Evolutionary conservation across 2,888 invertebrate genomes (phyloP).

Genomic region (Amphimallon solstitiale): DNA sequence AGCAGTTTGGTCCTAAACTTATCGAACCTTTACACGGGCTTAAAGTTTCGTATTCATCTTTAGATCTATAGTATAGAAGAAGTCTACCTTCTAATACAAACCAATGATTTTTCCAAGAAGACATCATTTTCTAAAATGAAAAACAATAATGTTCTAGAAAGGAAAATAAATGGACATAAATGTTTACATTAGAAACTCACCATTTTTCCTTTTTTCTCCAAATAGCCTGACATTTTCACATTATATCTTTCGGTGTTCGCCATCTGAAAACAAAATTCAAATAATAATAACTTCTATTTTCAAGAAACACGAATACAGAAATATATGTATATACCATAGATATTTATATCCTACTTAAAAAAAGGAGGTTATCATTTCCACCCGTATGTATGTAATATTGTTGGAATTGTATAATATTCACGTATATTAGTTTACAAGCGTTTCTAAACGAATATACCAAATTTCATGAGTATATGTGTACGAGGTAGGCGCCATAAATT

Average conservation of each 20-base stretch:
- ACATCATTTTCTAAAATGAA: conserved; percentile 58
- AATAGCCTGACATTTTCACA: conserved; percentile 63
- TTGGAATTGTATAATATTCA: no score
- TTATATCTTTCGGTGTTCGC: conserved; percentile 17
- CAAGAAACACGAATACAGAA: no score
- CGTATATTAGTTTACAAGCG: no score
- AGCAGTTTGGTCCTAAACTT: conserved; percentile 64
- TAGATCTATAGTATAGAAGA: conserved; percentile 66
- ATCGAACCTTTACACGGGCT: conserved; percentile 67
- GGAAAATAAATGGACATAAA: neutral
- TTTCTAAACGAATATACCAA: no score
- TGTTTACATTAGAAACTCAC: conserved; percentile 53
- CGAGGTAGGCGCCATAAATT: no score
- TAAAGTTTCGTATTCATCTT: conserved; percentile 65
- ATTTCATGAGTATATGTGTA: no score
- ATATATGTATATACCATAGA: no score
- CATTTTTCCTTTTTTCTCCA: conserved; percentile 65
- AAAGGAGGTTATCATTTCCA: no score
- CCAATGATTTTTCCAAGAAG: conserved; percentile 67
- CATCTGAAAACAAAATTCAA: no score
- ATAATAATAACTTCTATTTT: no score
- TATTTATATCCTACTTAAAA: no score
- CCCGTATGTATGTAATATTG: no score
- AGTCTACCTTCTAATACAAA: conserved; percentile 67
- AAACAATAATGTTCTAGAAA: neutral